Evolutionary conservation across 2,113 vertebrate species (phyloP).

Genomic region (Puntigrus tetrazona): DNA sequence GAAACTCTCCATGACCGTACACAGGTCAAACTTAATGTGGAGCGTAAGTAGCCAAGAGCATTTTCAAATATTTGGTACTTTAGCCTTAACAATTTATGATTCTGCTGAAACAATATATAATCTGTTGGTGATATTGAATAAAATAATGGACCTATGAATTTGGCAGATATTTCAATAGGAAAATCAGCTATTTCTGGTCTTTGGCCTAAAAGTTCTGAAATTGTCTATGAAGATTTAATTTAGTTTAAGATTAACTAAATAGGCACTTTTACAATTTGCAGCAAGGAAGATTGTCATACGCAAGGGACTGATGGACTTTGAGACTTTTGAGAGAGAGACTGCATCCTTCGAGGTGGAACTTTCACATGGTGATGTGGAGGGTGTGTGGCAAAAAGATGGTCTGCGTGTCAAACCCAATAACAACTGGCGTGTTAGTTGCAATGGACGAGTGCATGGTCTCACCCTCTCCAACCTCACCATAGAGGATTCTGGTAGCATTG

Average conservation of each 20-base stretch:
- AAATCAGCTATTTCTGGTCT: background rate
- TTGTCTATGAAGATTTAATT: background rate
- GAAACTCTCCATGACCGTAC: slow-evolving; percentile 91
- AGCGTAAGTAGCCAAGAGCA: slow-evolving; percentile 78
- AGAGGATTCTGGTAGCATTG: slow-evolving; percentile 85
- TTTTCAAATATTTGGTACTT: background rate
- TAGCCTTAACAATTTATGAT: background rate
- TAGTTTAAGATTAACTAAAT: background rate
- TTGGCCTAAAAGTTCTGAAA: background rate
- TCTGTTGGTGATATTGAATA: background rate
- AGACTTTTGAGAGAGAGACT: slow-evolving; percentile 82
- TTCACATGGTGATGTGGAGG: slow-evolving; percentile 82
- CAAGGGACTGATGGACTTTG: slow-evolving; percentile 79
- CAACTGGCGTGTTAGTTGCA: slow-evolving; percentile 77
- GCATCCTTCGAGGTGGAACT: slow-evolving; percentile 89
- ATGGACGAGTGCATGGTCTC: slow-evolving; percentile 78
- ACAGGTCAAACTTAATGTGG: slow-evolving; percentile 87
- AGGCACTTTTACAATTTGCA: slow-evolving; percentile 58
- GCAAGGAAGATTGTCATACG: slow-evolving; percentile 82
- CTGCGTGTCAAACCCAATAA: slow-evolving; percentile 83
- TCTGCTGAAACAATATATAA: background rate
- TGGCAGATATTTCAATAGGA: background rate
- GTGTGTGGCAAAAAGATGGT: slow-evolving; percentile 87
- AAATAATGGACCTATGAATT: background rate
- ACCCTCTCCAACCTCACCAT: slow-evolving; percentile 80